Base-by-base conservation (phyloP, 2,888 invertebrate species). In the Exocentrus adspersus region DNA sequence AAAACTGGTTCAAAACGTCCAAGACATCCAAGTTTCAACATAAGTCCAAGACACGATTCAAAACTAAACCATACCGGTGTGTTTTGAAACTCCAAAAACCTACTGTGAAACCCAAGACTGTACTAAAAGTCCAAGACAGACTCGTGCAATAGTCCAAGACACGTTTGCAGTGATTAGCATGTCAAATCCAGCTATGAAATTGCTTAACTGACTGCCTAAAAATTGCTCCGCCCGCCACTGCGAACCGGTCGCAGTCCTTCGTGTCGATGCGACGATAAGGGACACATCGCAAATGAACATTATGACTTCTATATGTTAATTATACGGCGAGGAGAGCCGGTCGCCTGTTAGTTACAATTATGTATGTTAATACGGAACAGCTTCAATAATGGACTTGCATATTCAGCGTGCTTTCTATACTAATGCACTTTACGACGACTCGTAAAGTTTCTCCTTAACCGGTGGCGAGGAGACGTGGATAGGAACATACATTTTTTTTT, bases 221-320 rank as follows among this genome's bases (percentile, higher is more conserved):
- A 24, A 24, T 7, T 24, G 24, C 37, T n/a, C 6, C 3, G 30
- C 12, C 42, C 51, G 51, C 60, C 60, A 60, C 51, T 60, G 60
- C 17, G 41, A 42, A 28, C 43, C 54, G 30, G 43, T 24, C 54
- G 21, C 42, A 43, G 61, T 45, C 37, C 50, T 63, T 65, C 68
- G 61, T 68, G 65, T 63, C 64, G 65, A 68, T 64, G 60, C 28
- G 42, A 41, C 42, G 65, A 68, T 65, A 68, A 65, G 61, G 45
- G 46, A 60, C 65, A 64, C 65, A 64, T 62, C 58, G 68, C 65
- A 71, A 75, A 74, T 71, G 76, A 73, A 77, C 76, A 75, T 77
- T 77, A 76, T 77, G 76, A 76, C 75, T 75, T 72, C 70, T 73
- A 71, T 75, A 75, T 74, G 75, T 71, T 76, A 76, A 78, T 78